Conservation (phyloP, 2,797 vertebrate species). For the Lacerta bilineata region DNA sequence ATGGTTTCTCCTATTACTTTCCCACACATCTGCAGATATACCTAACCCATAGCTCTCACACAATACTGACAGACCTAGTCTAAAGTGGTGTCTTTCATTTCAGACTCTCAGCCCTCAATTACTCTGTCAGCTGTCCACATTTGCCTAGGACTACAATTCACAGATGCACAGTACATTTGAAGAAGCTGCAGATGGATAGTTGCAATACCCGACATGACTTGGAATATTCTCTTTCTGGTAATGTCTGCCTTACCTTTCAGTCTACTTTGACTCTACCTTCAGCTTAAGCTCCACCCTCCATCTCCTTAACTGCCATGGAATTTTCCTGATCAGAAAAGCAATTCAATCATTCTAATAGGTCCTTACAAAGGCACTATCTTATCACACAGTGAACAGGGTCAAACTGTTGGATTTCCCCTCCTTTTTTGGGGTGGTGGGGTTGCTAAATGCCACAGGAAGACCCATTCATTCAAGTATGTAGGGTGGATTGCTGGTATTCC, state of each 20-base stretch:
- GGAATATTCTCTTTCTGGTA: not conserved
- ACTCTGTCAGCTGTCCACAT: not conserved
- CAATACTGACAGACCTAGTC: not conserved
- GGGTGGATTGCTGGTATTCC: not conserved
- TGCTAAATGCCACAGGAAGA: not conserved
- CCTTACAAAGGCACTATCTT: not conserved
- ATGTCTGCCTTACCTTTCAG: not conserved
- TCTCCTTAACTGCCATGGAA: not conserved
- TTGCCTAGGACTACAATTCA: not conserved
- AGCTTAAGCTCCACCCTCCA: not conserved
- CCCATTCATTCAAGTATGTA: not conserved
- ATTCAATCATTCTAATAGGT: not conserved
- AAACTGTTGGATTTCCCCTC: not conserved
- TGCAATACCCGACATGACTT: not conserved
- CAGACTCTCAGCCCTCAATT: not conserved
- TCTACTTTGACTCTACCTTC: conserved; percentile 5
- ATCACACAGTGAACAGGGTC: not conserved
- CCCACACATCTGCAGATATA: not conserved
- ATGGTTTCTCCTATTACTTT: conserved; percentile 1
- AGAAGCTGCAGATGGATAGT: not conserved
- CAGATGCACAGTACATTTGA: not conserved
- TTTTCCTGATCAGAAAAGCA: not conserved
- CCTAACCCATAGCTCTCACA: not conserved
- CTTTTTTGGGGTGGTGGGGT: not conserved
- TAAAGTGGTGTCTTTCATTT: not conserved